phyloP scores from a whole-genome alignment of 2,113 vertebrate species.

The Marmota flaviventris region DNA sequence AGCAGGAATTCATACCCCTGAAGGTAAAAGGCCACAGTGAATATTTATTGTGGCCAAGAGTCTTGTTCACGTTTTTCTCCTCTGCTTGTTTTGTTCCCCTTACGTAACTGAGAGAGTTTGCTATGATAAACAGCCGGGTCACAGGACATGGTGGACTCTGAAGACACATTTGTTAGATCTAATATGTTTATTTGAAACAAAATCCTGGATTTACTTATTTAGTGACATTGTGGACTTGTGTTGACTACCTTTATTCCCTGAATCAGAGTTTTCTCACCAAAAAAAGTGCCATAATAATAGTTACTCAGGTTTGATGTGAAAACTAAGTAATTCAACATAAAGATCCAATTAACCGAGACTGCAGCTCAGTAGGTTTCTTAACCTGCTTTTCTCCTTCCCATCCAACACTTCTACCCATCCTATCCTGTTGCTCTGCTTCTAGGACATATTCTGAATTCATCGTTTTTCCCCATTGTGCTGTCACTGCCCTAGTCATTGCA shows the following conservation, averaged over 20 bases:
- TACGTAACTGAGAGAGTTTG: background rate
- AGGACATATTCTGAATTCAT: background rate
- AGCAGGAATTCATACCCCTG: background rate
- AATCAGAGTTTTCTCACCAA: background rate
- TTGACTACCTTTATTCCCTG: background rate
- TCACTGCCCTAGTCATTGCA: background rate
- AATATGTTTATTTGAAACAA: background rate
- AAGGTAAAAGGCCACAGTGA: background rate
- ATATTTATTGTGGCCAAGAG: background rate
- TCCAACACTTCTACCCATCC: background rate
- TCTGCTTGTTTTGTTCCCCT: background rate
- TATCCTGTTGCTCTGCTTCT: background rate
- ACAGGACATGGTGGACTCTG: background rate
- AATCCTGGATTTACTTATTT: background rate
- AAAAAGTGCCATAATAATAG: background rate
- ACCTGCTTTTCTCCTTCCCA: background rate
- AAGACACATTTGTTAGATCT: background rate
- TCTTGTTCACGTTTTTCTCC: background rate
- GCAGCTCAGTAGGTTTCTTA: background rate
- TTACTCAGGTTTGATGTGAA: background rate
- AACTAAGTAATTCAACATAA: background rate
- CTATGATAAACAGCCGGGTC: background rate
- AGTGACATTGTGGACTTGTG: background rate
- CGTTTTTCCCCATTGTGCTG: background rate
- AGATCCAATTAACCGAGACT: background rate